These are phyloP conservation scores for Selene dorsalis DNA, from an alignment of 2,797 vertebrate species.

Conservation along the genomic window DNA sequence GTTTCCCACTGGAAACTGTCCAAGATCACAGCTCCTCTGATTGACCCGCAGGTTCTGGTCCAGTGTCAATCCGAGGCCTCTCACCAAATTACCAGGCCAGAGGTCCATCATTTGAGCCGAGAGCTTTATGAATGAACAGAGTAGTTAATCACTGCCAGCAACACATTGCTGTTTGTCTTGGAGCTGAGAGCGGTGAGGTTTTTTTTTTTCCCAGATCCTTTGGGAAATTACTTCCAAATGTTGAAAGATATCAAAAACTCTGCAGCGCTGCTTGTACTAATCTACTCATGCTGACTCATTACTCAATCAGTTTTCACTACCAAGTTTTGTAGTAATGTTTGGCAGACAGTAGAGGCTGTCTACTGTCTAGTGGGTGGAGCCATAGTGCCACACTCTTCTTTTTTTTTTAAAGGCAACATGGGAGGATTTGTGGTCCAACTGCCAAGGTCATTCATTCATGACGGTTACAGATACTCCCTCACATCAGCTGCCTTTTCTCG, in stretches of 20 bases:
- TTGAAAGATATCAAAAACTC: conserved; percentile 66
- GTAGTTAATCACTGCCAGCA: conserved; percentile 67
- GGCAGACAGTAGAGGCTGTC: conserved; percentile 3
- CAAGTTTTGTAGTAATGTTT: conserved; percentile 24
- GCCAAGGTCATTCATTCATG: conserved; percentile 36
- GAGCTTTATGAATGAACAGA: conserved; percentile 58
- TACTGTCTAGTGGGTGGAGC: not conserved
- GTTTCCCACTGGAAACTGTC: conserved; percentile 55
- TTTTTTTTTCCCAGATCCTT: conserved; percentile 52
- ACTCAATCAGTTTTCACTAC: conserved; percentile 18
- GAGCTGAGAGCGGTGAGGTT: conserved; percentile 40
- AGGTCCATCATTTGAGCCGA: conserved; percentile 45
- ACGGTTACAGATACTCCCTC: conserved; percentile 24
- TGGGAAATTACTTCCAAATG: conserved; percentile 79
- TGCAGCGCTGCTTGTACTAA: not conserved
- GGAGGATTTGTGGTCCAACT: conserved; percentile 35
- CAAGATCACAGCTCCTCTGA: conserved; percentile 15
- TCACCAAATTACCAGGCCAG: conserved; percentile 47
- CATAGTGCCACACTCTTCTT: not conserved
- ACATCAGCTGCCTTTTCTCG: conserved; percentile 1
- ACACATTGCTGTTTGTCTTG: conserved; percentile 74
- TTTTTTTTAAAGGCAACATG: not conserved
- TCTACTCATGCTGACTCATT: conserved; percentile 40
- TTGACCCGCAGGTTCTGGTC: conserved; percentile 28
- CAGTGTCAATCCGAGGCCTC: conserved; percentile 42